phyloP scores from a whole-genome alignment of 2,797 vertebrate genomes.

The Gadopsis marmoratus region DNA sequence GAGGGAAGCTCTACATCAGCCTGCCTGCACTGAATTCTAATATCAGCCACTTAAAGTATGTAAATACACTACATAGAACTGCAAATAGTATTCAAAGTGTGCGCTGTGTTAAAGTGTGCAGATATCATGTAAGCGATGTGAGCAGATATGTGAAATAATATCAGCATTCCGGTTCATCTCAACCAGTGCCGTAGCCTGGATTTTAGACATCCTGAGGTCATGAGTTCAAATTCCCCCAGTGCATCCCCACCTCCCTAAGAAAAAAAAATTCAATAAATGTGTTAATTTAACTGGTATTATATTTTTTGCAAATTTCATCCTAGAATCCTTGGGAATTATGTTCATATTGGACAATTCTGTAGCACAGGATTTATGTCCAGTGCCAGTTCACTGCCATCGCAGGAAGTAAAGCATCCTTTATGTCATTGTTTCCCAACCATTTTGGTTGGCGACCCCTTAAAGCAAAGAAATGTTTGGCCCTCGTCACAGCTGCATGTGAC shows the following conservation, averaged over 20 bases:
- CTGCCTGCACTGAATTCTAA: conserved; percentile 66
- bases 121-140: conserved; percentile 6
- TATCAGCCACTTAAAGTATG: conserved; percentile 63
- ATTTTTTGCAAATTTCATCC: not conserved
- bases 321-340: not conserved
- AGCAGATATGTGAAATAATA: conserved; percentile 17
- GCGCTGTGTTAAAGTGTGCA: conserved; percentile 26
- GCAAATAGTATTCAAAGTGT: conserved; percentile 35
- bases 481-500: not conserved
- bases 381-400: not conserved
- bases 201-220: not conserved
- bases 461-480: not conserved
- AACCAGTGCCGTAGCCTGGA: not conserved
- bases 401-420: not conserved
- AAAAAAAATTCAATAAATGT: not conserved
- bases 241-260: too few relatives aligned
- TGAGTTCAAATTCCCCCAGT: not conserved
- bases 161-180: conserved; percentile 29
- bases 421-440: not conserved
- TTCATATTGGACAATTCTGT: not conserved
- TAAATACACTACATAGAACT: conserved; percentile 56
- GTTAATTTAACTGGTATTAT: not conserved
- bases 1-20: conserved; percentile 66
- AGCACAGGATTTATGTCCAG: not conserved
- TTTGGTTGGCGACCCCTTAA: not conserved